Base-by-base conservation (phyloP, 1,140 invertebrate species). In the Manduca sexta region DNA sequence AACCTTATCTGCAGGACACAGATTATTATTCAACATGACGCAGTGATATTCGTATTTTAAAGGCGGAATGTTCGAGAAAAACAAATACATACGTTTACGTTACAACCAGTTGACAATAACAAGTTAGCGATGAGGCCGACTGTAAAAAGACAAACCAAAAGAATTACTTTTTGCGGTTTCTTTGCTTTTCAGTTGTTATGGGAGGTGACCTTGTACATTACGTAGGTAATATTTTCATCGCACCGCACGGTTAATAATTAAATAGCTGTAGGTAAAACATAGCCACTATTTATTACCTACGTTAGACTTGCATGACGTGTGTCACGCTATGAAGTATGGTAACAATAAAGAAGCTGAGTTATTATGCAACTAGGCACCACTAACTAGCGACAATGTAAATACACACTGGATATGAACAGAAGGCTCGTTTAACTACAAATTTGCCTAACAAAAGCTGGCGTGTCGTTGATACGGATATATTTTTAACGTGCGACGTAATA, bases 261-360 rank as follows among this genome's bases (percentile, higher is more conserved):
- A 56, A 51, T 38, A 40, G 13, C 34, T 5, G 21, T 26, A 26
- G 0, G 21, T 26, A 26, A 5, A 26, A 26, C 21, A 26, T 8
- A 5, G 21, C 8, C 4, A 26, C 21, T 26, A 26, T 26, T 15
- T 30, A 12, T n/a, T 30, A 11, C 14, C 33, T 12, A 5, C 49
- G 45, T 47, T 21, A 49, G 45, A 53, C 43, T 37, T 55, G 49
- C 40, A 55, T 68, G 43, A 55, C 60, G 58, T 64, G 60, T 59
- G 49, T 55, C 58, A 68, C 64, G 64, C 57, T 51, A 64, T 35
- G 35, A 51, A 47, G 34, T 43, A 61, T 48, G 54, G 46, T 56
- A 61, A 56, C 50, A 39, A 64, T 52, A 56, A 57, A 56, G 41
- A 52, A 49, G 52, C 41, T 51, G 38, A 50, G 49, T 17, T 52